Percentiles rank a stretch among this genome's conserved stretches.
phyloP scores from a whole-genome alignment of 2,113 vertebrate genomes.

The Tetrao urogallus region DNA sequence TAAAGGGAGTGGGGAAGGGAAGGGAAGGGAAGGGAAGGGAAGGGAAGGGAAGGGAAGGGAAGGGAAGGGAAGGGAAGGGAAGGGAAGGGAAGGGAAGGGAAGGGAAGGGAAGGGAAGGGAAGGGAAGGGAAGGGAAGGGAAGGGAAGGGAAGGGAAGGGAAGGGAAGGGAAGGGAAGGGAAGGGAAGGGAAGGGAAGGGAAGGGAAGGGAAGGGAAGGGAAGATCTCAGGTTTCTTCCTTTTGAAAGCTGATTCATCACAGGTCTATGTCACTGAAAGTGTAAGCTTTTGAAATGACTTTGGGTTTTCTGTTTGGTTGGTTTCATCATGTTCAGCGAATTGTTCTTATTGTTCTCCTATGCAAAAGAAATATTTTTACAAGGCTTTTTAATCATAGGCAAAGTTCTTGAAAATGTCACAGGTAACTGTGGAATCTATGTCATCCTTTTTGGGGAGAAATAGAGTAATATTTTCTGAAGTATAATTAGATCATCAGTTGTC shows the following conservation, averaged over 20 bases:
- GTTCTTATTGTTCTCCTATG: background rate
- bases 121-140: background rate
- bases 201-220: background rate
- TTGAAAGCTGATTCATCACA: conserved; percentile 14
- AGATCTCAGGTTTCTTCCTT: background rate
- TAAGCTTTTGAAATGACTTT: conserved; percentile 6
- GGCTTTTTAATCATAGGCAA: conserved; percentile 48
- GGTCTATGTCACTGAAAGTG: background rate
- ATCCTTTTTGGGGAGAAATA: conserved; percentile 48
- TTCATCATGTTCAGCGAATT: conserved; percentile 8
- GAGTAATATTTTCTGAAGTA: background rate
- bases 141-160: background rate
- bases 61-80: too few species aligned
- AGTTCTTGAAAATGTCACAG: conserved; percentile 57
- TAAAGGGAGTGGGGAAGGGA: too few species aligned
- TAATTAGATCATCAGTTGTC: background rate
- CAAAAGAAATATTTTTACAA: conserved; percentile 41
- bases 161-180: background rate
- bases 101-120: too few species aligned
- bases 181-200: too few species aligned
- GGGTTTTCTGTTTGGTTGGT: background rate
- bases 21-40: background rate
- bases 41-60: background rate
- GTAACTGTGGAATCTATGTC: conserved; percentile 49
- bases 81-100: background rate